Evolutionary conservation across 2,797 vertebrate species (phyloP).

Genomic region (Luscinia luscinia): DNA sequence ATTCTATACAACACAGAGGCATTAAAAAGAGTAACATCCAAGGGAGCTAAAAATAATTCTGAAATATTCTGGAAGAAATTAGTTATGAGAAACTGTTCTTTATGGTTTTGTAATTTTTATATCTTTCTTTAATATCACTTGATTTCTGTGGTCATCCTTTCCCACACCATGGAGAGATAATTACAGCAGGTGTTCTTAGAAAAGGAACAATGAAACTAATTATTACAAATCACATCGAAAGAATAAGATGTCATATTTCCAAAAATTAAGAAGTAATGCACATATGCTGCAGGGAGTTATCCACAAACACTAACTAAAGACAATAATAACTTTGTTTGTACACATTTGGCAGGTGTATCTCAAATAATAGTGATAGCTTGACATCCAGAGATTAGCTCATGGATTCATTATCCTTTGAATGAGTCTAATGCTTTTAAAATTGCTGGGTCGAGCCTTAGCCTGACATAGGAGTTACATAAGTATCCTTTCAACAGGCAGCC

Average conservation of each 20-base stretch:
- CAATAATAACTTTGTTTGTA: not conserved
- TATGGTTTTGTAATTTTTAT: not conserved
- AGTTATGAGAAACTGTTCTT: not conserved
- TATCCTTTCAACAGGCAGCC: not conserved
- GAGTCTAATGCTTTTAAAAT: constrained; percentile 13
- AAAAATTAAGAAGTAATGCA: constrained; percentile 1
- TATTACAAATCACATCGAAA: not conserved
- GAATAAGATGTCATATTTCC: not conserved
- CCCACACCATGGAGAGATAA: not conserved
- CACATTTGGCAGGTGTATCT: not conserved
- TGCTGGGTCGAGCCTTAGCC: not conserved
- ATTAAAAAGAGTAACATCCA: not conserved
- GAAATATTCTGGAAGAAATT: constrained; percentile 11
- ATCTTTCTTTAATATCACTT: not conserved
- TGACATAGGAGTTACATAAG: not conserved
- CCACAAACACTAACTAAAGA: not conserved
- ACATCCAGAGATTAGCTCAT: not conserved
- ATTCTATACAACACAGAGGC: not conserved
- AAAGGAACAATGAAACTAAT: constrained; percentile 16
- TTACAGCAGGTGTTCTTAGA: not conserved
- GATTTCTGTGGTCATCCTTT: constrained; percentile 5
- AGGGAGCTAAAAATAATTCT: constrained; percentile 28
- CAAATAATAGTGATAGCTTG: not conserved
- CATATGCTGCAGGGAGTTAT: not conserved
- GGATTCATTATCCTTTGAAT: not conserved